Evolutionary conservation across 2,113 vertebrate species (phyloP).

Genomic region (Hydrolagus affinis): DNA sequence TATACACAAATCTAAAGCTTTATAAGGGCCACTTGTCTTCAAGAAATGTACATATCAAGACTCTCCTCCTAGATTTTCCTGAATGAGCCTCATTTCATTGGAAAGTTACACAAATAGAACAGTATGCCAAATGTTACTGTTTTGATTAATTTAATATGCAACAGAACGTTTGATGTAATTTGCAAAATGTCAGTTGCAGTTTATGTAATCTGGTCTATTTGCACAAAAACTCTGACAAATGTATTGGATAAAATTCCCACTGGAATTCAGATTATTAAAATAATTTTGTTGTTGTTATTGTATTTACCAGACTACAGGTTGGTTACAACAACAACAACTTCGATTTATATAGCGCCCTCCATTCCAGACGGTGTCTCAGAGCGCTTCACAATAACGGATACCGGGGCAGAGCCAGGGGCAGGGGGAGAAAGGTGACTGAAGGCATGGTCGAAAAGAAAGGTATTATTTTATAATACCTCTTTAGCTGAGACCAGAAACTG

Average conservation of each 20-base stretch:
- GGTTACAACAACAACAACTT: too few species aligned
- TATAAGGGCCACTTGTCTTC: not conserved
- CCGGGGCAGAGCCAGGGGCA: too few species aligned
- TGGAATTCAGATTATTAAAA: not conserved
- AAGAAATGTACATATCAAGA: not conserved
- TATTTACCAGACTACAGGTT: too few species aligned
- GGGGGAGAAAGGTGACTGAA: too few species aligned
- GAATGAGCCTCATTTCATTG: not conserved
- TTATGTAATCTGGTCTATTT: constrained; percentile 13
- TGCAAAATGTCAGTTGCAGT: not conserved
- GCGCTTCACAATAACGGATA: too few species aligned
- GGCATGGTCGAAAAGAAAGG: too few species aligned
- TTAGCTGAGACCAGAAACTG: too few species aligned
- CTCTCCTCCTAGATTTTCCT: not conserved
- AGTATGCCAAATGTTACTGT: not conserved
- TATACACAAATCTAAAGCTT: not conserved
- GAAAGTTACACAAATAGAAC: constrained; percentile 2
- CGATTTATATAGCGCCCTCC: too few species aligned
- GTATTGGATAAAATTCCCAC: not conserved
- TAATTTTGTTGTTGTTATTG: too few species aligned
- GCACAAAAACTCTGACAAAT: not conserved
- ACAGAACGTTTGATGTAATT: constrained; percentile 4
- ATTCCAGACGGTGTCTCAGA: too few species aligned
- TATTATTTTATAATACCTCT: too few species aligned
- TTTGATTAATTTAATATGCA: not conserved